Evolutionary conservation across 92 coral and sea anemone species (phyloP).

Genomic region (Scolanthus callimorphus): DNA sequence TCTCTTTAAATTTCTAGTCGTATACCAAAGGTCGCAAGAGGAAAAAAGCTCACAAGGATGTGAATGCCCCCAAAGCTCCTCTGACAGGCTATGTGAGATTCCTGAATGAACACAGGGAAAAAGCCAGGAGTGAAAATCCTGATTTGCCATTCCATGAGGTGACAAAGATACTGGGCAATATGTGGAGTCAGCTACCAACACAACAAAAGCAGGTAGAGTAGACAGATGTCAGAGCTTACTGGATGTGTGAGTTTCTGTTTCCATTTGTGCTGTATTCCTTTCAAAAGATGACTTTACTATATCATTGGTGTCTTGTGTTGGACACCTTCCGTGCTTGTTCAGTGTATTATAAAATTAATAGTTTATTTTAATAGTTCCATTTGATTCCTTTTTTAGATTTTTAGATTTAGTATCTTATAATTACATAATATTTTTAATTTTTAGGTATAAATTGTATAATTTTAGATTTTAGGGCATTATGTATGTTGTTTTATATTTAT

Average conservation of each 20-base stretch:
- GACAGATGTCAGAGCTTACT: background rate
- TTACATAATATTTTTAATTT: too few relatives aligned
- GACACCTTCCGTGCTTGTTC: too few relatives aligned
- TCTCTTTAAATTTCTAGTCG: too few relatives aligned
- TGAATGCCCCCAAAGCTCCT: conserved; percentile 98
- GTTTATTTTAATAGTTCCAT: too few relatives aligned
- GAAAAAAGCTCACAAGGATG: conserved; percentile 86
- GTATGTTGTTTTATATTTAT: too few relatives aligned
- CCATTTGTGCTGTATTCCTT: background rate
- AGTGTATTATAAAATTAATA: too few relatives aligned
- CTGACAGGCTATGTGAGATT: conserved; percentile 96
- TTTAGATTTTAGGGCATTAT: too few relatives aligned
- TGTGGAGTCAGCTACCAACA: conserved; percentile 97
- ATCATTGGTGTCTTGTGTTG: too few relatives aligned
- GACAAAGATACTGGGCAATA: conserved; percentile 92
- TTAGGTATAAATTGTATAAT: too few relatives aligned
- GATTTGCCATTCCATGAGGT: conserved; percentile 97
- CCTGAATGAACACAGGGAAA: conserved; percentile 91
- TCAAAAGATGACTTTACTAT: too few relatives aligned
- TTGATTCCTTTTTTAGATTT: too few relatives aligned
- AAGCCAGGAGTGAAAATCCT: conserved; percentile 90
- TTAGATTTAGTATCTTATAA: too few relatives aligned
- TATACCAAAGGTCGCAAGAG: conserved; percentile 89
- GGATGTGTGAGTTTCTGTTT: background rate
- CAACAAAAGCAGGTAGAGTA: conserved; percentile 78